Percentiles rank a stretch among this genome's conserved stretches.
phyloP scores from a whole-genome alignment of 1,140 invertebrate species.

The Cydia fagiglandana region DNA sequence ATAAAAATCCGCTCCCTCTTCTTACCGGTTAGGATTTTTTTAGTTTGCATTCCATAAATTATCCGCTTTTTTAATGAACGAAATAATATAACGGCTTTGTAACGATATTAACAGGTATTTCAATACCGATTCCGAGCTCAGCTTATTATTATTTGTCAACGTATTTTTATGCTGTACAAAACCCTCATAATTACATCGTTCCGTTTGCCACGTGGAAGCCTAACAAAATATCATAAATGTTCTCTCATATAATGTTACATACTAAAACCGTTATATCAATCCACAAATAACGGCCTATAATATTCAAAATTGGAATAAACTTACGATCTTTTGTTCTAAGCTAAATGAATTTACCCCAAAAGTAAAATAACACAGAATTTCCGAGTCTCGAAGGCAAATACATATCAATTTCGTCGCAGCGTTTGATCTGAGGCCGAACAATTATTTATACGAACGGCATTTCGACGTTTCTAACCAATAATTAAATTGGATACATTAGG shows the following conservation, averaged over 20 bases:
- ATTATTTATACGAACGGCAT: constrained; percentile 8
- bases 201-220: constrained; percentile 14
- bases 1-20: too few species aligned
- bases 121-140: too few species aligned
- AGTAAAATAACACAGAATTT: constrained; percentile 18
- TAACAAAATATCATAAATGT: constrained; percentile 12
- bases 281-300: neutral
- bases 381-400: constrained; percentile 2
- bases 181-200: neutral
- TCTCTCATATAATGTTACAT: neutral
- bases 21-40: too few species aligned
- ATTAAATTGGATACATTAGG: constrained; percentile 19
- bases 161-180: neutral
- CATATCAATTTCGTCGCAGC: constrained; percentile 22
- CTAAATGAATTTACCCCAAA: constrained; percentile 10
- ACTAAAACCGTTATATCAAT: neutral
- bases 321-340: neutral
- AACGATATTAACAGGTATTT: too few species aligned
- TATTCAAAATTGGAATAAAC: neutral
- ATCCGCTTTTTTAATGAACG: too few species aligned
- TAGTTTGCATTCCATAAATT: too few species aligned
- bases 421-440: constrained; percentile 19
- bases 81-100: too few species aligned
- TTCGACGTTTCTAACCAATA: constrained; percentile 3
- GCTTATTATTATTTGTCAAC: too few species aligned